Percentiles rank a stretch among this genome's conserved stretches.
Evolutionary conservation across 2,797 vertebrate species (phyloP).

Genomic region (Sebastes taczanowskii): DNA sequence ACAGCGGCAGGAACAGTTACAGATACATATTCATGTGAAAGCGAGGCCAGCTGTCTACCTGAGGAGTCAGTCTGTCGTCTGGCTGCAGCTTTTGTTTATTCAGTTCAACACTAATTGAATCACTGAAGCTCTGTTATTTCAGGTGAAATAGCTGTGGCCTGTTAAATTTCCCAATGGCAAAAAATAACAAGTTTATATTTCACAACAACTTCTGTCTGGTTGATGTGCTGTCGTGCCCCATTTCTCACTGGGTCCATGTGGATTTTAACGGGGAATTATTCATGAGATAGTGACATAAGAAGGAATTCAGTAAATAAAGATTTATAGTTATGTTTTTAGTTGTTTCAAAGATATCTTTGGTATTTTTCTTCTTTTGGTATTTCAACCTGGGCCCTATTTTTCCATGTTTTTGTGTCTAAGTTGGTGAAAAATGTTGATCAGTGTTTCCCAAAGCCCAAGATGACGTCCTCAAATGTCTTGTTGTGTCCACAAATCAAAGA

Average conservation of each 20-base stretch:
- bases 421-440: no score
- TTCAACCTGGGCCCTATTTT: neutral
- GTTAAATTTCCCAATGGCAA: constrained; percentile 54
- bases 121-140: constrained; percentile 30
- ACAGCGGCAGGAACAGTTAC: neutral
- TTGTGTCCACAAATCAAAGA: no score
- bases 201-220: constrained; percentile 2
- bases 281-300: constrained; percentile 15
- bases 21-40: constrained; percentile 30
- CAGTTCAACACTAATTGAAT: constrained; percentile 52
- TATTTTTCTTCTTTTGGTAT: no score
- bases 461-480: no score
- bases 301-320: constrained; percentile 11
- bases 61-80: constrained; percentile 19
- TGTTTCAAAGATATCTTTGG: neutral
- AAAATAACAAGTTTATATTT: constrained; percentile 49
- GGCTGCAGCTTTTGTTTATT: constrained; percentile 50
- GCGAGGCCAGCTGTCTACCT: constrained; percentile 36
- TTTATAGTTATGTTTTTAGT: neutral
- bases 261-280: constrained; percentile 48
- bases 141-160: constrained; percentile 38
- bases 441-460: no score
- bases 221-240: constrained; percentile 49
- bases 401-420: neutral
- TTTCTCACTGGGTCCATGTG: constrained; percentile 35